These are phyloP conservation scores for Tolypeutes matacus DNA, from an alignment of 2,797 vertebrate genomes.

Conservation along the genomic window DNA sequence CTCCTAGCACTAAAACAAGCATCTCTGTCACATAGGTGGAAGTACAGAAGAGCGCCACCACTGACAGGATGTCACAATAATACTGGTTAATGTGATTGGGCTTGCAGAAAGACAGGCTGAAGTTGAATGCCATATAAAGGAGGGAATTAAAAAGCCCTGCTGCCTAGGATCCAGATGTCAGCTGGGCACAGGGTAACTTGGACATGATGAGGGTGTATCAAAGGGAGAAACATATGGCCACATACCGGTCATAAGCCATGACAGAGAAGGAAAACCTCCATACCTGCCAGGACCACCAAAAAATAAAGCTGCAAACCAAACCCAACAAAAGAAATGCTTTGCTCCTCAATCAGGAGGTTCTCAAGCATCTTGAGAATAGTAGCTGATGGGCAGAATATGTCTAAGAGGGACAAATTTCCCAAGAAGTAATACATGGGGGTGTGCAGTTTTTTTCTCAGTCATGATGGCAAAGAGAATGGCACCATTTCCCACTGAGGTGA, in stretches of 20 bases:
- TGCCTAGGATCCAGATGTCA: background rate
- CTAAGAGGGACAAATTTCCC: too few relatives aligned
- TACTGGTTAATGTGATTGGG: background rate
- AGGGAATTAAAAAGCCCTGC: too few relatives aligned
- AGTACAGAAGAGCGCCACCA: background rate
- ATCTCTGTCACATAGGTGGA: background rate
- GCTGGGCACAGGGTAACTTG: background rate
- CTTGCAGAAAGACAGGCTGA: background rate
- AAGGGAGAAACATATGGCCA: too few relatives aligned
- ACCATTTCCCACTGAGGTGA: background rate
- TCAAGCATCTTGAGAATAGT: too few relatives aligned
- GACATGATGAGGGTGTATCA: background rate
- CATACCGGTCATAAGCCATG: background rate
- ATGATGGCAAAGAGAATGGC: background rate
- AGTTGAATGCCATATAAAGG: background rate
- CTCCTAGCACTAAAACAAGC: too few relatives aligned
- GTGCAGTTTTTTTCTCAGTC: too few relatives aligned
- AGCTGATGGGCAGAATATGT: too few relatives aligned
- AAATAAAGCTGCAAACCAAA: background rate
- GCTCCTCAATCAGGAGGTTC: background rate
- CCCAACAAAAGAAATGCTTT: background rate
- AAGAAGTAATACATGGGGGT: too few relatives aligned
- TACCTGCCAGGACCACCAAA: background rate
- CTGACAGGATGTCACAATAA: background rate
- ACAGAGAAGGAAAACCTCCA: background rate